These are phyloP conservation scores for Drosophila mojavensis DNA, from an alignment of 1,140 invertebrate species.

Conservation along the genomic window DNA sequence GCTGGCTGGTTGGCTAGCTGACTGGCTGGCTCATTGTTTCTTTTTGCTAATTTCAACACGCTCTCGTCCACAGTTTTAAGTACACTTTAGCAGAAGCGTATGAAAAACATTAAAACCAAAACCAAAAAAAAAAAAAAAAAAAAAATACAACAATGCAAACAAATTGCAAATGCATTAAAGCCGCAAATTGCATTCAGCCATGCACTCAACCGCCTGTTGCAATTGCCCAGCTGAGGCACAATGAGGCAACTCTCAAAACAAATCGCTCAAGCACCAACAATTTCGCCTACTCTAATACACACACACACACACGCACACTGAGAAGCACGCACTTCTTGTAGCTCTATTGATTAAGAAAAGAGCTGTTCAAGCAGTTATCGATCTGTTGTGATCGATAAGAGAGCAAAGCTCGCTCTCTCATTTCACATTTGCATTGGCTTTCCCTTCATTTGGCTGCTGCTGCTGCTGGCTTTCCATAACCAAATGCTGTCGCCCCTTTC, in stretches of 20 bases:
- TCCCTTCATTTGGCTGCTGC: neutral
- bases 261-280: conserved; percentile 42
- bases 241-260: conserved; percentile 26
- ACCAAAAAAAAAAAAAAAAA: no score
- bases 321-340: no score
- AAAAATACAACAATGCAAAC: conserved; percentile 45
- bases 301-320: no score
- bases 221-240: conserved; percentile 37
- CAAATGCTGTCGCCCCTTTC: neutral
- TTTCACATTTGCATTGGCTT: neutral
- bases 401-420: neutral
- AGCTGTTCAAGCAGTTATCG: neutral
- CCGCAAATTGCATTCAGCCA: conserved; percentile 31
- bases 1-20: neutral
- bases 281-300: conserved; percentile 21
- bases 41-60: conserved; percentile 51
- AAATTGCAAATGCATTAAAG: conserved; percentile 60
- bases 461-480: neutral
- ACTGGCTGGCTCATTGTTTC: conserved; percentile 12
- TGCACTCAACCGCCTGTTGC: conserved; percentile 75
- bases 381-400: neutral
- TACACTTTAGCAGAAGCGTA: conserved; percentile 19
- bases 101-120: conserved; percentile 19
- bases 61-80: conserved; percentile 34
- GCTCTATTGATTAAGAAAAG: neutral